Evolutionary conservation across 1,140 invertebrate species (phyloP).

Genomic region (Apis laboriosa): DNA sequence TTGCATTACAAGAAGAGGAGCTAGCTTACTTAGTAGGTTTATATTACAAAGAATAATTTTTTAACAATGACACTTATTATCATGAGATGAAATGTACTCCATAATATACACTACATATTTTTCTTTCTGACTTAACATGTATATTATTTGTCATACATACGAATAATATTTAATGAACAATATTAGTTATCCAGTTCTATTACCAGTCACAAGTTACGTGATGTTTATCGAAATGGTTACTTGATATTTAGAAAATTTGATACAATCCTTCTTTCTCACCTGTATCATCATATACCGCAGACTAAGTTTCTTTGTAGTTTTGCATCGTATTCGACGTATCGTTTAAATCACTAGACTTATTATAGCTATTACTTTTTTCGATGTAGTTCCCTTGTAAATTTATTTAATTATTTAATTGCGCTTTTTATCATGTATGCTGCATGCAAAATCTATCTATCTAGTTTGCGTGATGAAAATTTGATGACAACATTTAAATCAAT

Average conservation of each 20-base stretch:
- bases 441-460: slow-evolving; percentile 16
- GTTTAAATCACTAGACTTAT: background rate
- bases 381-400: background rate
- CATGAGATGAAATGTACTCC: background rate
- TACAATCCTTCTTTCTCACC: background rate
- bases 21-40: background rate
- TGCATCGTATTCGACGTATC: slow-evolving; percentile 4
- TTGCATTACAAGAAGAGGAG: slow-evolving; percentile 4
- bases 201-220: background rate
- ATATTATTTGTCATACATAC: no score
- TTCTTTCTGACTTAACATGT: background rate
- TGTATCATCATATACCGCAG: background rate
- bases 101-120: background rate
- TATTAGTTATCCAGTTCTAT: background rate
- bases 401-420: slow-evolving; percentile 25
- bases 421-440: slow-evolving; percentile 41
- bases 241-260: slow-evolving; percentile 21
- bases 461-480: background rate
- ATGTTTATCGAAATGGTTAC: slow-evolving; percentile 7
- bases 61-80: background rate
- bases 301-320: background rate
- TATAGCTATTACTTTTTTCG: background rate
- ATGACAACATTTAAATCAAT: background rate
- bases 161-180: background rate
- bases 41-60: background rate